Percentiles rank a stretch among this genome's conserved stretches.
Conservation (phyloP, 2,888 invertebrate species). For the Euphydryas editha region DNA sequence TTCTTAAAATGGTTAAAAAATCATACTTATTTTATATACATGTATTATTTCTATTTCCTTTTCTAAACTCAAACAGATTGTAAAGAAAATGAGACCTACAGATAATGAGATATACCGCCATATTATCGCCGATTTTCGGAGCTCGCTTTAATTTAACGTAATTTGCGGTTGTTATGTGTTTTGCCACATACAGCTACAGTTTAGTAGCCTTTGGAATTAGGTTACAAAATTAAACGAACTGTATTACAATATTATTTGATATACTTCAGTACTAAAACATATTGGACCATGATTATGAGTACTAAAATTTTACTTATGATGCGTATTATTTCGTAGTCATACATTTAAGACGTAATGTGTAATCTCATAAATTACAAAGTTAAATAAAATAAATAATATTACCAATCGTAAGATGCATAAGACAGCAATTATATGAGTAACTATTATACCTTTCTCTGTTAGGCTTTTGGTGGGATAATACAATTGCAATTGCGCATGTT, state of each 20-base stretch:
- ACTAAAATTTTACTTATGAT: too few relatives aligned
- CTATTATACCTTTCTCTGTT: neutral
- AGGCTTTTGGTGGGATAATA: neutral
- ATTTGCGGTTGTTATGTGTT: slow-evolving; percentile 46
- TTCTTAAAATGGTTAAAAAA: too few relatives aligned
- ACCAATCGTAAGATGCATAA: neutral
- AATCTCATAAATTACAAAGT: too few relatives aligned
- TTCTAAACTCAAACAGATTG: too few relatives aligned
- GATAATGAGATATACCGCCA: slow-evolving; percentile 5
- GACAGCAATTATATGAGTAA: neutral
- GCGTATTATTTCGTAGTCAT: too few relatives aligned
- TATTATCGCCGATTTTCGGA: slow-evolving; percentile 25
- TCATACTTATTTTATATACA: too few relatives aligned
- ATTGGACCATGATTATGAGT: neutral
- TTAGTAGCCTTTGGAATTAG: slow-evolving; percentile 29
- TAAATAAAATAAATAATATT: too few relatives aligned
- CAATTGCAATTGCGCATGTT: slow-evolving; percentile 13
- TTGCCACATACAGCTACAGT: slow-evolving; percentile 37
- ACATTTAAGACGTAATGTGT: too few relatives aligned
- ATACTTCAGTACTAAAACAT: neutral
- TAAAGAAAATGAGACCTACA: too few relatives aligned
- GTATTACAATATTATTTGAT: slow-evolving; percentile 16
- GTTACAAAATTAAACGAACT: slow-evolving; percentile 26
- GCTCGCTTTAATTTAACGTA: slow-evolving; percentile 58
- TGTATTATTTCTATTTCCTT: too few relatives aligned